Evolutionary conservation across 1,140 invertebrate genomes (phyloP), one percentile per base, ranked within the genome.

Genomic region (Arion vulgaris): DNA sequence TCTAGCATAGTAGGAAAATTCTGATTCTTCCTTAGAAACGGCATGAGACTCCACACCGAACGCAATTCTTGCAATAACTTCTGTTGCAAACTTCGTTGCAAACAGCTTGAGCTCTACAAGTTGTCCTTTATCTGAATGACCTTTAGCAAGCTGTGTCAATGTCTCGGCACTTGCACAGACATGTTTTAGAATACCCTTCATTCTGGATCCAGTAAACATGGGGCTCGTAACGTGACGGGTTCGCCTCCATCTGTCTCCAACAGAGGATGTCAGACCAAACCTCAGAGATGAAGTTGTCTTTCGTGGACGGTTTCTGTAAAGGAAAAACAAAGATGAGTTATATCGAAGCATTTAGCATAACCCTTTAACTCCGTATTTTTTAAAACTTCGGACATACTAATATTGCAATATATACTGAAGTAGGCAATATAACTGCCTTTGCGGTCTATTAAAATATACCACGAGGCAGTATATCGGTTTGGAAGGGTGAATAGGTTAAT

Each of bases 201-300:
- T 53, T 53, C 41, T 76, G 11, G 32, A 45, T 34, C 74, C 74
- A 36, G 74, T 76, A 57, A 76, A 76, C 74, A 76, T 76, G 5
- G 74, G 74, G n/a, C 45, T 53, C 1, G 51, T 53, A 1, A 76
- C 74, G 32, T 76, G 74, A 36, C 74, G 74, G n/a, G n/a, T 49
- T 49, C 71, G 71, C 71, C 39, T 73, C 71, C 71, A 73, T 26
- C 34, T 73, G 39, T 73, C 71, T 11, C 38, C 71, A 26, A 15
- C 34, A 23, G 34, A 9, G 28, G 39, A 73, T 28, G 39, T 28
- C 34, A 73, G 28, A 36, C 71, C 71, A 34, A 28, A 26, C 62
- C 11, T 7, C 11, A 68, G 7, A 9, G 88, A 26, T 91, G 89
- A 69, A 93, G 92, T 2, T 7, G 62, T 28, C 26, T 26, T 11